Evolutionary conservation across 1,140 invertebrate species (phyloP).

Genomic region (Homarus americanus): DNA sequence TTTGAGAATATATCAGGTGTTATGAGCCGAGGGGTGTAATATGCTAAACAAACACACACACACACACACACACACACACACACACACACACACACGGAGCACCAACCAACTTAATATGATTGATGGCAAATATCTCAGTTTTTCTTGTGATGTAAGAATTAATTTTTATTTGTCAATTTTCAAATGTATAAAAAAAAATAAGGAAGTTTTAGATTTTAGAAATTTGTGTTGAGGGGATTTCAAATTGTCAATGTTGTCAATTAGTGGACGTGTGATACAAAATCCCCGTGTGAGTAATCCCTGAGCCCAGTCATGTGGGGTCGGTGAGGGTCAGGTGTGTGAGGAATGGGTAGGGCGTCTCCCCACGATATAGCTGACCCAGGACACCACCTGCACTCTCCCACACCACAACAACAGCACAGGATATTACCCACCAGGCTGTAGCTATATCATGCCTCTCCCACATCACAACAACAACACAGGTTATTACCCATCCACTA

Average conservation of each 20-base stretch:
- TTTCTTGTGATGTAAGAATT: too few relatives aligned
- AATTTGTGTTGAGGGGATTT: background rate
- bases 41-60: background rate
- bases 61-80: background rate
- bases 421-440: too few relatives aligned
- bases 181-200: too few relatives aligned
- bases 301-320: background rate
- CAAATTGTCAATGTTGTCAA: slow-evolving; percentile 29
- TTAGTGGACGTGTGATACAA: slow-evolving; percentile 27
- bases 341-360: slow-evolving; percentile 33
- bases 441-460: too few relatives aligned
- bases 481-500: too few relatives aligned
- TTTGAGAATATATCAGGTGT: background rate
- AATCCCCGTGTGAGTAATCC: background rate
- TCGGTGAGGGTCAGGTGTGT: slow-evolving; percentile 5
- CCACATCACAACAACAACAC: too few relatives aligned
- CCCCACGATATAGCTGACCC: slow-evolving; percentile 20
- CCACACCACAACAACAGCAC: background rate
- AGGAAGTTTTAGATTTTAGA: background rate
- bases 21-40: background rate
- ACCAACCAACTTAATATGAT: too few relatives aligned
- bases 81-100: background rate
- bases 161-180: too few relatives aligned
- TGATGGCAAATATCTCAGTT: too few relatives aligned
- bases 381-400: background rate